Evolutionary conservation across 92 coral and sea anemone species (phyloP), one percentile per base, ranked within the genome.

Genomic region (Epizoanthus fatuus): DNA sequence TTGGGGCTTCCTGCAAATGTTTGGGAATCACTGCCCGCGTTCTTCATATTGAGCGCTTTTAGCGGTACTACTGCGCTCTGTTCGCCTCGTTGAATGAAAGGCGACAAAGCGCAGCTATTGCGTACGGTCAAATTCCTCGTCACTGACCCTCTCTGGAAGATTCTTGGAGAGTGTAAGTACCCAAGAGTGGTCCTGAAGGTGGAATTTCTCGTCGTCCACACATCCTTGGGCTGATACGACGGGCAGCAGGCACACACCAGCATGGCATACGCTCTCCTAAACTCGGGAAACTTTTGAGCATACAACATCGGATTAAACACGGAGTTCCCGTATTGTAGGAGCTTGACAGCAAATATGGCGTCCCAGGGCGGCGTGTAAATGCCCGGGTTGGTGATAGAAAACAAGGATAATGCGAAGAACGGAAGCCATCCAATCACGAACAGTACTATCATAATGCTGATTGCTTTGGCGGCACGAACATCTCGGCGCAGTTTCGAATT

Each of bases 371-470:
- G 74, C 0, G 84, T 56, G 59, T 40, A 80, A 22, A 59, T 60
- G 19, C 78, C 86, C 15, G 63, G 56, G 35, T 53, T 79, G 65
- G 84, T 74, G 62, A 53, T 69, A 55, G 77, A 76, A 32, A 89
- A 32, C n/a, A 93, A 68, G 0, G 94, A 83, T 0, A 91, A 83
- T 0, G 91, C 74, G 52, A 93, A 93, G 85, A 93, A 93, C 4
- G 96, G 96, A 22, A 93, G 69, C 96, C 96, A 93, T 13, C 94
- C 96, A 32, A 93, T 71, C 57, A 93, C 75, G 42, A 93, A 91
- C 60, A 93, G 67, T 16, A 92, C 52, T 19, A 85, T 86, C 96
- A 93, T 93, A 25, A 91, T 88, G 51, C 88, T 76, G 62, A 93
- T 93, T 39, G 96, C 63, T 47, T 93, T 93, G 0, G 94, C 91